Percentiles rank a stretch among this genome's conserved stretches.
Evolutionary conservation across 2,113 vertebrate species (phyloP).

Genomic region (zebrafish (Danio rerio)): DNA sequence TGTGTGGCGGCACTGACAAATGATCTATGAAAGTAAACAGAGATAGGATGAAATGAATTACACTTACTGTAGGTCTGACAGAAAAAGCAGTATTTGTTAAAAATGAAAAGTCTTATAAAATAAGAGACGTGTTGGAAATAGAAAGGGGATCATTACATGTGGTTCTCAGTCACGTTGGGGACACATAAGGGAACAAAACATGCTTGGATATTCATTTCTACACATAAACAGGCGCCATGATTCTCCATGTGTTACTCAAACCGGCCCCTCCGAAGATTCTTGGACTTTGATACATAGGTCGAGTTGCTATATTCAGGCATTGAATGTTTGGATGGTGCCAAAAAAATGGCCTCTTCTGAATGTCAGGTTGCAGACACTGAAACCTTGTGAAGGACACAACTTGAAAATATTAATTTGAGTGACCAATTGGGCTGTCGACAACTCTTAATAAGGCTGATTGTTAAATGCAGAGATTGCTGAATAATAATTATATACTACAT

Average conservation of each 20-base stretch:
- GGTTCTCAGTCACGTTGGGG: neutral
- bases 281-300: neutral
- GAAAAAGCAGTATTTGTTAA: conserved; percentile 7
- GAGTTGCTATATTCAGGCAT: conserved; percentile 34
- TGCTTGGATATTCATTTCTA: conserved; percentile 17
- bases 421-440: no score
- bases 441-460: no score
- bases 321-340: neutral
- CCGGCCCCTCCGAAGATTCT: conserved; percentile 4
- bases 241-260: neutral
- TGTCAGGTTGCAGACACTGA: neutral
- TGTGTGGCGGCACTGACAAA: conserved; percentile 20
- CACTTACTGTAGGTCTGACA: conserved; percentile 2
- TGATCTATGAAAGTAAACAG: conserved; percentile 21
- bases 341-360: conserved; percentile 1
- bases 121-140: neutral
- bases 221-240: neutral
- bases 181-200: neutral
- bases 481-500: no score
- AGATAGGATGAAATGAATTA: neutral
- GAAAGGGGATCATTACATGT: neutral
- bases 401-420: no score
- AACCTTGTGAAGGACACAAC: no score
- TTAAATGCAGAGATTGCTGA: no score
- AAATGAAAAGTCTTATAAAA: neutral